Evolutionary conservation across 2,797 vertebrate species (phyloP), one percentile per base, ranked within the genome.

Genomic region (Smutsia temminckii): DNA sequence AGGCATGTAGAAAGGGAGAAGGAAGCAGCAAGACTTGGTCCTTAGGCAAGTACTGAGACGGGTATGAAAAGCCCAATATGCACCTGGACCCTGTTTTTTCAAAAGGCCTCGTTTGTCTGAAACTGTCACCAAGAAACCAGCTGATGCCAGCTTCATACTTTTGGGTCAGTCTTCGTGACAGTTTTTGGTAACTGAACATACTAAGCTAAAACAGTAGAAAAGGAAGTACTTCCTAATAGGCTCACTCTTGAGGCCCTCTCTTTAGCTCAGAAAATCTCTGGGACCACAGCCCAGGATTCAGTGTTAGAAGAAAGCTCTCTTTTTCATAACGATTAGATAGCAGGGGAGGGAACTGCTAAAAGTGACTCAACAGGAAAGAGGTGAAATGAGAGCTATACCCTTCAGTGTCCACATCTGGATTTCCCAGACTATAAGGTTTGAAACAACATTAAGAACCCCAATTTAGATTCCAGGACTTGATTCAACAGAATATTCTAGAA

Each of bases 391-490:
- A 93, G 53, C 34, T 59, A 68, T 32, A 16, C 23, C n/a, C 6
- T 64, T 49, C 57, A 37, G 55, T 51, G 55, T 14, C 69, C 64
- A 55, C 21, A 89, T 61, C 71, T 23, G 23, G 29, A 69, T 63
- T 94, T 89, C 9, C 9, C n/a, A 5, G 64, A 40, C 25, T 71
- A 12, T 10, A 88, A 90, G 63, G 53, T 88, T 81, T 87, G n/a
- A 91, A 97, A 83, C 16, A 71, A 66, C 34, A 90, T 46, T 37
- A 59, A 87, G 74, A 89, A 85, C 49, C 46, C 68, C 89, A 83
- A 94, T 77, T 80, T 57, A 74, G 49, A 83, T 25, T 29, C 57
- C 16, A 96, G 34, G 34, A 86, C 34, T 77, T 81, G 46, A 95
- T 32, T 78, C 46, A 88, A 88, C 1, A 93, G 69, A 87, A 75